Evolutionary conservation across 2,888 invertebrate species (phyloP), one percentile per base, ranked within the genome.

Genomic region (Empis livida): DNA sequence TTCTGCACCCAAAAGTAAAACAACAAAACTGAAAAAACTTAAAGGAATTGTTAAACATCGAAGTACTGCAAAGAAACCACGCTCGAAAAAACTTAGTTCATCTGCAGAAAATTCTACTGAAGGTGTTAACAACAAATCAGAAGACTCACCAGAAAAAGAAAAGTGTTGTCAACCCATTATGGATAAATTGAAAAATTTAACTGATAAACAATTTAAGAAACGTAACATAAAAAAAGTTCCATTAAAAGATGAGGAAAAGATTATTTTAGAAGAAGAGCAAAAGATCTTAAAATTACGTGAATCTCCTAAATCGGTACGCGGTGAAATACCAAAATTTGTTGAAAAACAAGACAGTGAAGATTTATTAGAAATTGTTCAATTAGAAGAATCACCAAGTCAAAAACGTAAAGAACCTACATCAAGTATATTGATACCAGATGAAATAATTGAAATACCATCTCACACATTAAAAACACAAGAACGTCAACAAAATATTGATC

Each of bases 141-240:
- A 38, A 38, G 40, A 71, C 20, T 67, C 72, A 42, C 73, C 73
- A 60, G 70, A 71, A 55, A 74, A 73, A 63, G 71, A 72, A 23
- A 73, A 73, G 61, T 47, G 53, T 43, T 77, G 78, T 61, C 77
- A 77, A 59, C 77, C 79, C 27, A 70, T 79, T 48, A 79, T 79
- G 54, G 78, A 79, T 61, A 79, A 79, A 67, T 71, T 79, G 17
- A 78, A 76, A 63, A 76, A 75, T 54, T 71, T 79, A 66, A 79
- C 79, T 15, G 79, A 79, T 55, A 75, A 77, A 70, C 78, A 57
- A 62, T 76, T 64, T 71, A 77, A 56, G 71, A 78, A 78, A 49
- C 46, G 46, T 5, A 61, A 63, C 8, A 67, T 70, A 41, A 67
- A 62, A 48, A 65, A 62, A 41, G 61, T 68, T 13, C 58, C 64